These are phyloP conservation scores for Macrocentrus cingulum DNA, from an alignment of 1,140 invertebrate species.

Conservation along the genomic window DNA sequence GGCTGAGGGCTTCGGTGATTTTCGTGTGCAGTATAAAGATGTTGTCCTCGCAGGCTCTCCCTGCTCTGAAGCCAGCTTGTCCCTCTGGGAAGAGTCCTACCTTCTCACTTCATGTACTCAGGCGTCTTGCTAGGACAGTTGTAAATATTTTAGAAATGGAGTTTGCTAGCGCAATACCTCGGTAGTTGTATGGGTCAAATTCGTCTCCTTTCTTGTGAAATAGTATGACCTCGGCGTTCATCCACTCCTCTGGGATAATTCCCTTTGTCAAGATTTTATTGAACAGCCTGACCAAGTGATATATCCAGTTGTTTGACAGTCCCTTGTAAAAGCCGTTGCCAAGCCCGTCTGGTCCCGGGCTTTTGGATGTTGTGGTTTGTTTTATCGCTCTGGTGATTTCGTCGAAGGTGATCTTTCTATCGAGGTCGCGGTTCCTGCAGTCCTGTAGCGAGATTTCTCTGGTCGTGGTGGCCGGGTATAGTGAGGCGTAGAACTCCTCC, in stretches of 20 bases:
- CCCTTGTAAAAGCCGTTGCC: slow-evolving; percentile 1
- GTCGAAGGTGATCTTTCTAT: background rate
- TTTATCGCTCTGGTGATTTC: background rate
- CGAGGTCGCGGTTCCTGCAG: background rate
- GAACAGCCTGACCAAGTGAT: background rate
- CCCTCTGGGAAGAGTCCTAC: slow-evolving; percentile 12
- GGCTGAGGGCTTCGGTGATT: slow-evolving; percentile 19
- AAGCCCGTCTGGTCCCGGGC: slow-evolving; percentile 2
- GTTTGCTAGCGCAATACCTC: slow-evolving; percentile 33
- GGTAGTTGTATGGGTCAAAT: slow-evolving; percentile 27
- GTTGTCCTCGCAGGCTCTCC: slow-evolving; percentile 25
- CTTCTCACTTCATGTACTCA: slow-evolving; percentile 16
- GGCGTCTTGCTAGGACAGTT: slow-evolving; percentile 14
- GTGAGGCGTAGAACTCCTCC: too few relatives aligned
- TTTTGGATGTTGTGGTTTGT: background rate
- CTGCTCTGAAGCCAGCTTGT: slow-evolving; percentile 22
- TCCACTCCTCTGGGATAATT: background rate
- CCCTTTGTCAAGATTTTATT: background rate
- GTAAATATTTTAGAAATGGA: slow-evolving; percentile 30
- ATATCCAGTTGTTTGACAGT: background rate
- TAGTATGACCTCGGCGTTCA: slow-evolving; percentile 16
- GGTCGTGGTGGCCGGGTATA: too few relatives aligned
- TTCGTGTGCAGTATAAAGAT: slow-evolving; percentile 26
- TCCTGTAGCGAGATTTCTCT: background rate
- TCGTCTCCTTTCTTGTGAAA: slow-evolving; percentile 31